These are phyloP conservation scores for Trinorchestia longiramus DNA, from an alignment of 1,140 invertebrate genomes.

Conservation along the genomic window DNA sequence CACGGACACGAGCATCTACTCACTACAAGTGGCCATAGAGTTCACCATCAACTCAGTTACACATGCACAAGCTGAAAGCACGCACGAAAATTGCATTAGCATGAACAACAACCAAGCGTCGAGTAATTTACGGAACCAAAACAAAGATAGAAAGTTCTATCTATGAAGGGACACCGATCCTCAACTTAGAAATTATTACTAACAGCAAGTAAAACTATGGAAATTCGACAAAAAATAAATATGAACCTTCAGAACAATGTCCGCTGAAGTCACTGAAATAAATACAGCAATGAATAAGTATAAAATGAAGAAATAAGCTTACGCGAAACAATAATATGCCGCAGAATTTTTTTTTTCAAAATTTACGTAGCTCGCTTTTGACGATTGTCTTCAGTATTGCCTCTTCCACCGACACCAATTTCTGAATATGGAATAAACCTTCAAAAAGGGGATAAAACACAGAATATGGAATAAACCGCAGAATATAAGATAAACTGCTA, in stretches of 20 bases:
- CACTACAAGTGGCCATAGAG: slow-evolving; percentile 13
- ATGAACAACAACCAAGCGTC: background rate
- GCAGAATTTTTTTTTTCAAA: background rate
- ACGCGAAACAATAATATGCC: background rate
- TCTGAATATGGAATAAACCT: background rate
- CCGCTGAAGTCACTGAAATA: background rate
- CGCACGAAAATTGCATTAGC: background rate
- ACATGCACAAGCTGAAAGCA: background rate
- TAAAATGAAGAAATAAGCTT: background rate
- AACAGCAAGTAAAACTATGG: background rate
- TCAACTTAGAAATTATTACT: background rate
- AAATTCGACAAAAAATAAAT: background rate
- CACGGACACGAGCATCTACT: slow-evolving; percentile 61
- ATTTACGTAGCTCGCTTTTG: background rate
- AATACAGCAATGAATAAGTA: background rate
- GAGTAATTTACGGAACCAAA: background rate
- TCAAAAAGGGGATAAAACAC: no score
- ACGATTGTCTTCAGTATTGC: background rate
- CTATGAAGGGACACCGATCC: background rate
- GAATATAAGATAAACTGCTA: no score
- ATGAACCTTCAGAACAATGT: background rate
- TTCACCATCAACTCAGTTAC: background rate
- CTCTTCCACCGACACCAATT: background rate
- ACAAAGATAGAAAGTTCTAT: background rate
- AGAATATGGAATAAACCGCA: no score